Conservation (phyloP, 2,888 invertebrate genomes). For the Andrena hattorfiana region DNA sequence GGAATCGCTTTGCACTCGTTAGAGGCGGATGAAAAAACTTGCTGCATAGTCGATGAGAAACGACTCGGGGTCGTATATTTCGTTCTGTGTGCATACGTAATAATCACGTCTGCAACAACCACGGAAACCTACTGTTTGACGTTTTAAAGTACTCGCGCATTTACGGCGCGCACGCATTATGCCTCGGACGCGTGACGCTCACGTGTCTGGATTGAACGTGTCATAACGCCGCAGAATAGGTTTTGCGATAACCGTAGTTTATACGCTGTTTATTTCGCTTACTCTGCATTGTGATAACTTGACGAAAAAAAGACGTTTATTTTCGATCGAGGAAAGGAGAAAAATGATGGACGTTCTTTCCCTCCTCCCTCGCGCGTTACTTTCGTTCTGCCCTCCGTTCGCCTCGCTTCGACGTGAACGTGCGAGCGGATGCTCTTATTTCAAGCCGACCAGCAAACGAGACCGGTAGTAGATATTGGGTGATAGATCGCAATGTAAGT, state of each 20-base stretch:
- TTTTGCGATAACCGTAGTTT: conserved; percentile 32
- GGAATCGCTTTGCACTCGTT: background rate
- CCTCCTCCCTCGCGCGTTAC: background rate
- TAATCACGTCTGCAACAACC: conserved; percentile 29
- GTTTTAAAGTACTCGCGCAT: conserved; percentile 45
- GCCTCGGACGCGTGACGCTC: conserved; percentile 44
- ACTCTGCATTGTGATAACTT: background rate
- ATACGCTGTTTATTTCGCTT: conserved; percentile 8
- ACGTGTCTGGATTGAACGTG: conserved; percentile 50
- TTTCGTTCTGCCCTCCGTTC: background rate
- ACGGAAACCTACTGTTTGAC: conserved; percentile 43
- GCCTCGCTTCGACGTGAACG: background rate
- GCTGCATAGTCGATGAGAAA: background rate
- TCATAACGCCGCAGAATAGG: conserved; percentile 19
- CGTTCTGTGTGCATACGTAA: conserved; percentile 25
- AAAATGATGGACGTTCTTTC: background rate
- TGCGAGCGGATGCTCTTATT: conserved; percentile 1
- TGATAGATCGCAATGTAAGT: conserved; percentile 12
- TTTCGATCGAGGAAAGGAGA: background rate
- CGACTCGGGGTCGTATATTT: background rate
- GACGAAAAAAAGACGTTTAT: background rate
- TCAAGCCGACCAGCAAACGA: background rate
- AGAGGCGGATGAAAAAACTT: background rate
- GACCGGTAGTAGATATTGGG: background rate
- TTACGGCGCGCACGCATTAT: conserved; percentile 28